Conservation (phyloP, 1,140 invertebrate genomes). For the Archivesica marissinica region DNA sequence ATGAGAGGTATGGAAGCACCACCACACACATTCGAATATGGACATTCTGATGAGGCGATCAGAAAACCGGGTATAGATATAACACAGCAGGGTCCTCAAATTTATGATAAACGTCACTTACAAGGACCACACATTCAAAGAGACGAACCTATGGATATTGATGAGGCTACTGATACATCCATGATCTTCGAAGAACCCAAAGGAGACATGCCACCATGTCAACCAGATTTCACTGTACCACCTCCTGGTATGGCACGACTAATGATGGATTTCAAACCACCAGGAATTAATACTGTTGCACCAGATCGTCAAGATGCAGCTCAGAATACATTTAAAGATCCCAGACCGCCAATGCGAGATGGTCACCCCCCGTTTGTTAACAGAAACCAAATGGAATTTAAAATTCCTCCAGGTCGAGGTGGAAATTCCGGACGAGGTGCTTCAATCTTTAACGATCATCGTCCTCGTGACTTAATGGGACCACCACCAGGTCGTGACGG, state of each 20-base stretch:
- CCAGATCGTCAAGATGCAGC: background rate
- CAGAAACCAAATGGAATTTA: background rate
- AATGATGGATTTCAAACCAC: no score
- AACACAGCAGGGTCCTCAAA: no score
- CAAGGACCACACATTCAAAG: background rate
- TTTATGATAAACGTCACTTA: background rate
- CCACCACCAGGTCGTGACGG: background rate
- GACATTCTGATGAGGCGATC: background rate
- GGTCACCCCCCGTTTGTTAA: background rate
- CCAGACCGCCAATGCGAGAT: background rate
- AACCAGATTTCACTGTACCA: no score
- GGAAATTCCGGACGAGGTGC: background rate
- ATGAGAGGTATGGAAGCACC: background rate
- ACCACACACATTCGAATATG: constrained; percentile 25
- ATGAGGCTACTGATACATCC: background rate
- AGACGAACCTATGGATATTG: background rate
- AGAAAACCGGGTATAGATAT: background rate
- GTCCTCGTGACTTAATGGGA: background rate
- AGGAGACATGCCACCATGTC: background rate
- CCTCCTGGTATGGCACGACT: no score
- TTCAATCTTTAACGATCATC: background rate
- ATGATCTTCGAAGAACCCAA: background rate
- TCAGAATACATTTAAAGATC: background rate
- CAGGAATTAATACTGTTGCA: background rate
- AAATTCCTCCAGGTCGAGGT: background rate